Evolutionary conservation across 2,113 vertebrate species (phyloP).

Genomic region (Ranitomeya variabilis): DNA sequence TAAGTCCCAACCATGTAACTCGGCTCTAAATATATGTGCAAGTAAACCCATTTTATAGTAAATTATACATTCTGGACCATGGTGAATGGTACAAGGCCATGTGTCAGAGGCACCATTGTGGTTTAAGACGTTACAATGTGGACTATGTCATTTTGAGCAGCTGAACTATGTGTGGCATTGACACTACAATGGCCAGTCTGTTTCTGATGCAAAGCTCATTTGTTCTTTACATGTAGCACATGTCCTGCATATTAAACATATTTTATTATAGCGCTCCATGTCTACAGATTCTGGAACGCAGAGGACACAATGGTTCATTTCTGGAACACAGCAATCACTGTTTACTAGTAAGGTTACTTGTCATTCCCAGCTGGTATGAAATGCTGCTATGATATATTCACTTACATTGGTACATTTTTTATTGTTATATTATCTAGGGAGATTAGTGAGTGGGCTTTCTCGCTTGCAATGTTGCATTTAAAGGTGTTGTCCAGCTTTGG

Average conservation of each 20-base stretch:
- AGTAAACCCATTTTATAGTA: background rate
- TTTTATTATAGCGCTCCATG: constrained; percentile 15
- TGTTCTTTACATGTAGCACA: constrained; percentile 16
- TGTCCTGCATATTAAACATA: constrained; percentile 24
- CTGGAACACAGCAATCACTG: background rate
- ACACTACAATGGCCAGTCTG: constrained; percentile 18
- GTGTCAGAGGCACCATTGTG: background rate
- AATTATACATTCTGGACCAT: background rate
- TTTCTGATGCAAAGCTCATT: constrained; percentile 4
- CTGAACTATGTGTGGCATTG: background rate
- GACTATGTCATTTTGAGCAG: constrained; percentile 11
- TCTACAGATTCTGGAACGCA: background rate
- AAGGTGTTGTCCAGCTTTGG: too few relatives aligned
- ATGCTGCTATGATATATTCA: too few relatives aligned
- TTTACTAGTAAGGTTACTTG: background rate
- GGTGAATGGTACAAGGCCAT: background rate
- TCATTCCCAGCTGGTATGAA: background rate
- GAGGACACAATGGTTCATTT: background rate
- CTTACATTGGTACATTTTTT: too few relatives aligned
- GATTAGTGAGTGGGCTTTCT: too few relatives aligned
- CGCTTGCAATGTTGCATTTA: too few relatives aligned
- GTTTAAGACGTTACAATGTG: constrained; percentile 7
- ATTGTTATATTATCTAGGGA: too few relatives aligned
- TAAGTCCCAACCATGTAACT: background rate
- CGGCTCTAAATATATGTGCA: background rate